Evolutionary conservation across 2,113 vertebrate species (phyloP).

Genomic region (Peromyscus californicus): DNA sequence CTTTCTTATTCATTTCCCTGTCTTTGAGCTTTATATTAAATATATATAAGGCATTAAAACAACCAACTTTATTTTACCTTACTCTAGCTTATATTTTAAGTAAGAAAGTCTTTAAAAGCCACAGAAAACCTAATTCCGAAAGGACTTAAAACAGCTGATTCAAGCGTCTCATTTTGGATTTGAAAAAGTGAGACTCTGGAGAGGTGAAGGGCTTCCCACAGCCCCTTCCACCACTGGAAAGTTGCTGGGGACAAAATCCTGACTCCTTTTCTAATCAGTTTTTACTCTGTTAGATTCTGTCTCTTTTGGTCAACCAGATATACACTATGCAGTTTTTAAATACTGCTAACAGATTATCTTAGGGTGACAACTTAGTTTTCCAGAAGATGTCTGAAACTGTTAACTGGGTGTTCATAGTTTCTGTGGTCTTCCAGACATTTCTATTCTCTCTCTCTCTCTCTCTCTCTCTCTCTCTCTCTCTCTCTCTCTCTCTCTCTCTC

Average conservation of each 20-base stretch:
- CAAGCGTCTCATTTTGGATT: neutral
- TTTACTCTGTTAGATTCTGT: neutral
- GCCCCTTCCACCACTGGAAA: neutral
- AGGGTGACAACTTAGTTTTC: neutral
- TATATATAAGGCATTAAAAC: neutral
- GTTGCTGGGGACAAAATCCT: neutral
- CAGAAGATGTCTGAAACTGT: neutral
- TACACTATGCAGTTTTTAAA: neutral
- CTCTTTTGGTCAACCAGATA: neutral
- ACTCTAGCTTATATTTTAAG: constrained; percentile 17
- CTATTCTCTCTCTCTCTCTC: neutral
- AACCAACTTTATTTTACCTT: neutral
- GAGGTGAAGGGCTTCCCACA: neutral
- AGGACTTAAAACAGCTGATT: neutral
- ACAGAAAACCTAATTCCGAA: neutral
- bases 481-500: neutral
- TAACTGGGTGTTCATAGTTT: neutral
- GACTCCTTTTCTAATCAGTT: neutral
- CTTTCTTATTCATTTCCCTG: neutral
- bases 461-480: neutral
- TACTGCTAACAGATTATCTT: neutral
- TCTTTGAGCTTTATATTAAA: neutral
- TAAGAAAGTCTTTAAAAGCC: neutral
- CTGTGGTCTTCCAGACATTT: neutral
- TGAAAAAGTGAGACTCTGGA: neutral